Conservation (phyloP, 2,888 invertebrate species). For the Serrognathus titanus region DNA sequence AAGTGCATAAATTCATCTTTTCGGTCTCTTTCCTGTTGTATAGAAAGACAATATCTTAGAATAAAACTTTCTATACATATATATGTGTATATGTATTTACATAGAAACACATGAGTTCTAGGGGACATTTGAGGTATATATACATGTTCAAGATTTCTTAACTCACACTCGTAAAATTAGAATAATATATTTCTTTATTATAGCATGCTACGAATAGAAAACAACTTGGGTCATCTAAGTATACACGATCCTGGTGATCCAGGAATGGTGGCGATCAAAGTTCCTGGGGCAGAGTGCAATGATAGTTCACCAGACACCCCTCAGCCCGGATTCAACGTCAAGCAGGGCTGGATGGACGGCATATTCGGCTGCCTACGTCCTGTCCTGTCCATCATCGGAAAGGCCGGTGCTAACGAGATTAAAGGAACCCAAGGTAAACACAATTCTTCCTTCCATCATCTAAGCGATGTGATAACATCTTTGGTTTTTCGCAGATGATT, state of each 20-base stretch:
- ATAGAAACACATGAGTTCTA: too few species aligned
- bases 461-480: too few species aligned
- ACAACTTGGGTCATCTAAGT: slow-evolving; percentile 58
- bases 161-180: too few species aligned
- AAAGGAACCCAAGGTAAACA: slow-evolving; percentile 60
- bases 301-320: slow-evolving; percentile 52
- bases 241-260: slow-evolving; percentile 35
- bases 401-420: slow-evolving; percentile 67
- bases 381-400: slow-evolving; percentile 82
- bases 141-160: too few species aligned
- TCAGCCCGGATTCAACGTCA: slow-evolving; percentile 50
- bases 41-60: too few species aligned
- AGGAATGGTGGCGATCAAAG: slow-evolving; percentile 44
- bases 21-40: too few species aligned
- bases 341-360: slow-evolving; percentile 76
- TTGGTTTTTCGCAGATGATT: slow-evolving; percentile 62
- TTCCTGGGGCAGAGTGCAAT: slow-evolving; percentile 41
- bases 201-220: slow-evolving; percentile 65
- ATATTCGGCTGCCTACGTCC: slow-evolving; percentile 86
- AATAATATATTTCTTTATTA: slow-evolving; percentile 28
- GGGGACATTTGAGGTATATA: too few species aligned
- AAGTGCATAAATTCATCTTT: too few species aligned
- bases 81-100: too few species aligned
- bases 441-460: background rate
- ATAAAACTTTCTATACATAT: too few species aligned